Percentiles rank a stretch among this genome's conserved stretches.
Evolutionary conservation across 1,140 invertebrate genomes (phyloP).

Genomic region (Ditylenchus dipsaci): DNA sequence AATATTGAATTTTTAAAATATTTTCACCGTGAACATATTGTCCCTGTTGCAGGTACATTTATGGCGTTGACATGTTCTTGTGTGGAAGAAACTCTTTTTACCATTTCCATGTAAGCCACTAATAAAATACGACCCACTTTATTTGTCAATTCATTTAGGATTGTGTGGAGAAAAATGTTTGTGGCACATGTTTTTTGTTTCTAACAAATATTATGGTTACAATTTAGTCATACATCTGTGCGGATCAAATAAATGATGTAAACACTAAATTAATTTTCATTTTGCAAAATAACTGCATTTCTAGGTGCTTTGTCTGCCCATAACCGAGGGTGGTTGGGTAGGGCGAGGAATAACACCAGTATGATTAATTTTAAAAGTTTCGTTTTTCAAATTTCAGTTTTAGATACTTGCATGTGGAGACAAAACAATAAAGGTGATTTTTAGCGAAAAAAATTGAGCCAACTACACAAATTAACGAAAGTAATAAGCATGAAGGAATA

Average conservation of each 20-base stretch:
- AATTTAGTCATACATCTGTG: constrained; percentile 70
- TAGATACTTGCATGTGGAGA: constrained; percentile 68
- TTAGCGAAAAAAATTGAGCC: constrained; percentile 57
- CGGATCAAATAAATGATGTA: constrained; percentile 75
- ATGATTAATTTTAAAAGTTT: too few species aligned
- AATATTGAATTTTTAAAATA: too few species aligned
- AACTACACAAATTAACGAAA: background rate
- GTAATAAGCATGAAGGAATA: too few species aligned
- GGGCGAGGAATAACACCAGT: constrained; percentile 62
- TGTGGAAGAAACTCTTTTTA: constrained; percentile 77
- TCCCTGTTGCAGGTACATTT: constrained; percentile 70
- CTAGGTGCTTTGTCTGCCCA: constrained; percentile 65
- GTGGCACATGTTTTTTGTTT: constrained; percentile 4
- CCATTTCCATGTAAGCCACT: constrained; percentile 66
- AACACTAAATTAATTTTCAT: constrained; percentile 7
- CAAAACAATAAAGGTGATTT: constrained; percentile 67
- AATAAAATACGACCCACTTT: background rate
- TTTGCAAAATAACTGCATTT: background rate
- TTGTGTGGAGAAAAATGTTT: constrained; percentile 62
- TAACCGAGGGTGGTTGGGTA: constrained; percentile 64
- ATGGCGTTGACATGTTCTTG: constrained; percentile 73
- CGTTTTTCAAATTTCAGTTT: too few species aligned
- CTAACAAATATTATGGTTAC: background rate
- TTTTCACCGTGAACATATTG: too few species aligned
- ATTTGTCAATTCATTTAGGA: constrained; percentile 59